A percentile compares a stretch with the other conserved stretches of the same genome.
These are phyloP conservation scores for Ptilorrhoa leucosticta DNA, from an alignment of 2,113 vertebrate species.

Conservation along the genomic window DNA sequence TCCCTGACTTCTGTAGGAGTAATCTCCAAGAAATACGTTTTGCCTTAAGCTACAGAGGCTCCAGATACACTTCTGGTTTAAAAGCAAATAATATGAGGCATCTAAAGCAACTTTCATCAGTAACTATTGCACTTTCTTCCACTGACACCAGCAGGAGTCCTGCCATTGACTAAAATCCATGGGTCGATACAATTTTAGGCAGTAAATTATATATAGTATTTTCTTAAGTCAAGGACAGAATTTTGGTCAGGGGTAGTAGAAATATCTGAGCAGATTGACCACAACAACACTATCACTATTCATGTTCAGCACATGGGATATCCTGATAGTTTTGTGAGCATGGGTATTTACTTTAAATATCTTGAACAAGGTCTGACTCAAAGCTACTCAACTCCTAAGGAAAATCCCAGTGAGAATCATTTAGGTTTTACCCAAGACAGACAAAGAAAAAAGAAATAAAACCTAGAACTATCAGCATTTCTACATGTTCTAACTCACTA, in stretches of 20 bases:
- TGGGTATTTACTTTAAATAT: not conserved
- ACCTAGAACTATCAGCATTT: not conserved
- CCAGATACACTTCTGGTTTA: not conserved
- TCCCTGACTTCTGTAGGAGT: not conserved
- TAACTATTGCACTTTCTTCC: not conserved
- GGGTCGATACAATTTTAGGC: not conserved
- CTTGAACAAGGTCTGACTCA: not conserved
- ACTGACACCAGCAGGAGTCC: not conserved
- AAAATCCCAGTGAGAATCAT: not conserved
- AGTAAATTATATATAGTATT: not conserved
- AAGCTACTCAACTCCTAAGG: not conserved
- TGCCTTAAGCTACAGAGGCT: not conserved
- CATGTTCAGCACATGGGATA: not conserved
- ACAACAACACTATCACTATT: not conserved
- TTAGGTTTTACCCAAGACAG: not conserved
- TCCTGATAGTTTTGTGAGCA: not conserved
- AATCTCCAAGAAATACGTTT: not conserved
- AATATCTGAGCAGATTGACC: not conserved
- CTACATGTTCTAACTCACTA: not conserved
- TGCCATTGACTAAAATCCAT: not conserved
- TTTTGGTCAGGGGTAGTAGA: not conserved
- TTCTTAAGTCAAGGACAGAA: not conserved
- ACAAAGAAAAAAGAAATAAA: not conserved
- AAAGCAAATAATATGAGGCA: not conserved
- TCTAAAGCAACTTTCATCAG: not conserved